Percentiles rank a stretch among this genome's conserved stretches.
phyloP scores from a whole-genome alignment of 2,888 invertebrate genomes.

The Polymixis flavicincta region DNA sequence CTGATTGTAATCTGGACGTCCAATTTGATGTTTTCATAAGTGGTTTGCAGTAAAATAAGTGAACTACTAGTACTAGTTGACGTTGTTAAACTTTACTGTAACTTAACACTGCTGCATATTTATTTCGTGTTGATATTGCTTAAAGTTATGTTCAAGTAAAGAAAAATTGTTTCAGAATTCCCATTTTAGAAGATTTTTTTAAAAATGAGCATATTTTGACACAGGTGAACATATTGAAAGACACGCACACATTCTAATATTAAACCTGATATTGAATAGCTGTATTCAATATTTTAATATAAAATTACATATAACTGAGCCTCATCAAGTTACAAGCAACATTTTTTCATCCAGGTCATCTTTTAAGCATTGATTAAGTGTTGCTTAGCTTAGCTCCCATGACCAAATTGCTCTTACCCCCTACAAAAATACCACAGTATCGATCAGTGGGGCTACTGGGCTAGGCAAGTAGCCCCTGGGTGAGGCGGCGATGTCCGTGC shows the following conservation, averaged over 20 bases:
- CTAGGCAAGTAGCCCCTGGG: conserved; percentile 78
- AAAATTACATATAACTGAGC: too few relatives aligned
- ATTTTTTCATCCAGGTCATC: not conserved
- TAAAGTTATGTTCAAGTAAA: not conserved
- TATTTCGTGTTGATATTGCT: not conserved
- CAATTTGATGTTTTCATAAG: not conserved
- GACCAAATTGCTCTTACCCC: conserved; percentile 63
- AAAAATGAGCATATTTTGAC: not conserved
- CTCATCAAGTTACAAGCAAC: too few relatives aligned
- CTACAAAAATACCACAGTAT: conserved; percentile 62
- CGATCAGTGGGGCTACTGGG: conserved; percentile 66
- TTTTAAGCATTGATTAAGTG: conserved; percentile 8
- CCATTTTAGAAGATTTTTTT: not conserved
- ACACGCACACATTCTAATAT: not conserved
- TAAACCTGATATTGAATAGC: not conserved
- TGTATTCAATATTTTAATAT: too few relatives aligned
- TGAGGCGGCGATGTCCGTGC: conserved; percentile 88
- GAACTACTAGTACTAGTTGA: not conserved
- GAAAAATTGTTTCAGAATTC: not conserved
- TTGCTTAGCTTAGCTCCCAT: conserved; percentile 44
- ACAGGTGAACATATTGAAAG: not conserved
- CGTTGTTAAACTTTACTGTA: too few relatives aligned
- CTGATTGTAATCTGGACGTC: not conserved
- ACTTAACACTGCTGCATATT: not conserved
- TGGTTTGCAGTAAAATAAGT: not conserved